phyloP scores from a whole-genome alignment of 2,113 vertebrate genomes.

The Syrmaticus mikado region DNA sequence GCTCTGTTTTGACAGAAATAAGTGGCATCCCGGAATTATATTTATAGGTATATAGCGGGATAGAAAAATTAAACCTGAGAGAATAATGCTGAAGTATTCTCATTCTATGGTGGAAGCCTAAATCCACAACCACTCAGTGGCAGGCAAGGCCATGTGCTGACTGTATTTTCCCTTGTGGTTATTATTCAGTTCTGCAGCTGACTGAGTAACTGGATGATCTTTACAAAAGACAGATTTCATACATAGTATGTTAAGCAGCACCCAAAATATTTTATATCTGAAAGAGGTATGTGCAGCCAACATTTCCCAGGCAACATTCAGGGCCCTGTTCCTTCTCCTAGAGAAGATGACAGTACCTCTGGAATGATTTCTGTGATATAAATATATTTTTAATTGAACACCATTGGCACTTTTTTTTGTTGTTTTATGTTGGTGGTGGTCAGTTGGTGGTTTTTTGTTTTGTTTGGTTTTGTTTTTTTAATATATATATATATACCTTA shows the following conservation, averaged over 20 bases:
- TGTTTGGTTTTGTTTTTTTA: background rate
- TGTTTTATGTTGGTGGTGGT: background rate
- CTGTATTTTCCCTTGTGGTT: background rate
- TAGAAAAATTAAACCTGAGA: background rate
- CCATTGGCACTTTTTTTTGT: background rate
- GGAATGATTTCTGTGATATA: background rate
- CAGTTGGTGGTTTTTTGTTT: background rate
- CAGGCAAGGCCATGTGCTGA: background rate
- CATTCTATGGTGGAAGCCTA: background rate
- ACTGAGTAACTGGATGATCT: background rate
- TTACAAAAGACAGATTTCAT: background rate
- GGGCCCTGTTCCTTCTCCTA: background rate
- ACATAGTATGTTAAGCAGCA: background rate
- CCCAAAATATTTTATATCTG: background rate
- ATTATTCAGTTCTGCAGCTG: background rate
- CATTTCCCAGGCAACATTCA: background rate
- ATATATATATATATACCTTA: background rate
- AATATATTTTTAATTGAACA: background rate
- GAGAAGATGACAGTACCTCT: background rate
- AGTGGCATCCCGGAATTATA: background rate
- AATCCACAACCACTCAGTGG: background rate
- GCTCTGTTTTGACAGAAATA: background rate
- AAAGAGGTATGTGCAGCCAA: background rate
- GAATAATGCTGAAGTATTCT: constrained; percentile 1
- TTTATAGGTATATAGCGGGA: background rate